A percentile compares a stretch with the other conserved stretches of the same genome.
phyloP scores from a whole-genome alignment of 2,797 vertebrate genomes.

The Sebastes nivosus region DNA sequence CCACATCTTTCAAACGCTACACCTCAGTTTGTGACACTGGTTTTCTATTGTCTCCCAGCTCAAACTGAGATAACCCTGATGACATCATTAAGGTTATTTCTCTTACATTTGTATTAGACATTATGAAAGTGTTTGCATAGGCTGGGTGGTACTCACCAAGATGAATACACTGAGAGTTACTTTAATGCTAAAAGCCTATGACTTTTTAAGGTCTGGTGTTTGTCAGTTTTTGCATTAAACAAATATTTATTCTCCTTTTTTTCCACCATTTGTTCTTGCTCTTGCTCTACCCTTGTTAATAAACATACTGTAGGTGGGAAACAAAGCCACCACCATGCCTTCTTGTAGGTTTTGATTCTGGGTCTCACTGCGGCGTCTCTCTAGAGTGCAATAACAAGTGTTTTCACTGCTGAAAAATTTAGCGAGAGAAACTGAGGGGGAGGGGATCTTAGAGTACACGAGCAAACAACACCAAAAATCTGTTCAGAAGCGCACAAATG shows the following conservation, averaged over 20 bases:
- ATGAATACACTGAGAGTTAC: not conserved
- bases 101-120: not conserved
- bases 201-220: not conserved
- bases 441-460: not conserved
- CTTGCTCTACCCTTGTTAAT: not conserved
- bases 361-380: not conserved
- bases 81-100: not conserved
- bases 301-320: not conserved
- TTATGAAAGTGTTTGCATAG: not conserved
- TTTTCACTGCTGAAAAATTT: conserved; percentile 25
- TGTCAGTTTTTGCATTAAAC: not conserved
- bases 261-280: not conserved
- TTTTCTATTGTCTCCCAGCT: not conserved
- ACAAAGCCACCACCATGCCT: not conserved
- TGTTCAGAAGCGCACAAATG: conserved; percentile 43
- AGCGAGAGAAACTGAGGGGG: not conserved
- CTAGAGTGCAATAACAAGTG: conserved; percentile 22
- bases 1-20: not conserved
- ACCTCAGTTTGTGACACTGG: not conserved
- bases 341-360: not conserved
- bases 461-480: conserved; percentile 17
- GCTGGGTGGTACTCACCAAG: not conserved
- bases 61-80: not conserved
- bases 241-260: not conserved
- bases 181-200: not conserved